phyloP scores from a whole-genome alignment of 2,113 vertebrate species.

The Silurus asotus region DNA sequence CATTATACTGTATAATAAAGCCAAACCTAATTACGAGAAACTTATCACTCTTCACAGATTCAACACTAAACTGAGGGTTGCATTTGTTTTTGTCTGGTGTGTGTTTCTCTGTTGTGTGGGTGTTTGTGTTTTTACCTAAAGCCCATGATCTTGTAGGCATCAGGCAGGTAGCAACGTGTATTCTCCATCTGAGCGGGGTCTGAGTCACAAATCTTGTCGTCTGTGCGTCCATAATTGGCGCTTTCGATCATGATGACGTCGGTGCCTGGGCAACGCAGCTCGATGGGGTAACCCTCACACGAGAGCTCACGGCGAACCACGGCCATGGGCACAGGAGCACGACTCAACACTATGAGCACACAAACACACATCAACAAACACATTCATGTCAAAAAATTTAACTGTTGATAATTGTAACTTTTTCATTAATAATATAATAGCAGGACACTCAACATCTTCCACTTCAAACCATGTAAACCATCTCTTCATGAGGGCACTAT shows the following conservation, averaged over 20 bases:
- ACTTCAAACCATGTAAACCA: no score
- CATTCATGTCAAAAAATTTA: neutral
- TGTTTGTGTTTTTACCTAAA: conserved; percentile 78
- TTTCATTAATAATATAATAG: neutral
- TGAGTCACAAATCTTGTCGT: conserved; percentile 98
- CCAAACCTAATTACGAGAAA: no score
- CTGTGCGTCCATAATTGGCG: conserved; percentile 97
- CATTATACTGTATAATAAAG: no score
- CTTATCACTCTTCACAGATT: no score
- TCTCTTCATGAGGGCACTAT: no score
- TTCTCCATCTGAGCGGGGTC: conserved; percentile 99
- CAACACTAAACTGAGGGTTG: neutral
- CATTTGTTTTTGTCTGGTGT: neutral
- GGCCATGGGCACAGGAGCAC: conserved; percentile 95
- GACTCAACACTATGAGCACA: conserved; percentile 79
- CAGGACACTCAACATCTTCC: no score
- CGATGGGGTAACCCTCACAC: conserved; percentile 98
- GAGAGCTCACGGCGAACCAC: conserved; percentile 97
- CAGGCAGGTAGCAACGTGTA: conserved; percentile 96
- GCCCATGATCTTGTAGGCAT: conserved; percentile 99
- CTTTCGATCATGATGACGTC: conserved; percentile 99
- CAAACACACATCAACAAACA: neutral
- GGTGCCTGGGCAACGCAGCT: conserved; percentile 96
- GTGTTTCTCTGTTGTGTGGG: neutral
- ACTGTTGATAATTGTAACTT: neutral